These are phyloP conservation scores for Hydrozoanthus tunicans DNA, from an alignment of 64 coral and sea anemone genomes.

Conservation along the genomic window DNA sequence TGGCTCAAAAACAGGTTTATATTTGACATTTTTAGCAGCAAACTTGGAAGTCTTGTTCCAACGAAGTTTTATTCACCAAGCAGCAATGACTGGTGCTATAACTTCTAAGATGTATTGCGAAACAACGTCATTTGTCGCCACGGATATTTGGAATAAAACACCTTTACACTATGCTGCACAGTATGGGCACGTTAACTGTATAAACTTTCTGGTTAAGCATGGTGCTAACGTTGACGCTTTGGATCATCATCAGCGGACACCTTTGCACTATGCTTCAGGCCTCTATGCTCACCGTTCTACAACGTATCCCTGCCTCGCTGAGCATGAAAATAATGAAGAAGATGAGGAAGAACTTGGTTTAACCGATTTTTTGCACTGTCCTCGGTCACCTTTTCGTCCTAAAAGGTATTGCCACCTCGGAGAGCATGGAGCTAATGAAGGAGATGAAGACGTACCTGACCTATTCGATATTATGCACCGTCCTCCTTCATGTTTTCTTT, in stretches of 20 bases:
- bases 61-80: no score
- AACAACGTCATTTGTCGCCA: no score
- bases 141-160: background rate
- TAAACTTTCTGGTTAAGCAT: background rate
- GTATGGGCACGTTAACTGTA: background rate
- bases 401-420: background rate
- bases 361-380: no score
- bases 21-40: background rate
- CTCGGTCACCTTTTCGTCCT: no score
- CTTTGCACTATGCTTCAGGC: background rate
- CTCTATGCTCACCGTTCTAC: no score
- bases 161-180: conserved; percentile 1
- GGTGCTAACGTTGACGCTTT: background rate
- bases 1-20: no score
- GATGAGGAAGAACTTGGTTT: background rate
- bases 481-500: no score
- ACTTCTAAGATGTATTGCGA: no score
- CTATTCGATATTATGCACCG: background rate
- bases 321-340: background rate
- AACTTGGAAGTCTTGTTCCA: background rate
- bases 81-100: no score
- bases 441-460: background rate
- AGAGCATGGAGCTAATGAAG: background rate
- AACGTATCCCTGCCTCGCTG: background rate
- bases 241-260: background rate